A percentile compares a stretch with the other conserved stretches of the same genome.
phyloP scores from a whole-genome alignment of 2,113 vertebrate genomes.

The Oryzias melastigma region DNA sequence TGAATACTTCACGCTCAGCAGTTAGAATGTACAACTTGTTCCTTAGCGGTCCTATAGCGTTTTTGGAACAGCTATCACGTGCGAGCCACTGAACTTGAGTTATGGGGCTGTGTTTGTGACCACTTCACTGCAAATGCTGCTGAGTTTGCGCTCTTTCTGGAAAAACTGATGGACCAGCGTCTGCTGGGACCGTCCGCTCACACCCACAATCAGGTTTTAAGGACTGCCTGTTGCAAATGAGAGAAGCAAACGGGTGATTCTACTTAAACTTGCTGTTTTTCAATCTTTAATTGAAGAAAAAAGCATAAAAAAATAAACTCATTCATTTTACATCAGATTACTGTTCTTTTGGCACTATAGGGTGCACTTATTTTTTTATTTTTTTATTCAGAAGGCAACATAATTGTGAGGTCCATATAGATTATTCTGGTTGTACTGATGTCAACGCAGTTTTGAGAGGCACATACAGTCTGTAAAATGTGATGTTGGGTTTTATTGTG shows the following conservation, averaged over 20 bases:
- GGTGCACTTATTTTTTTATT: too few species aligned
- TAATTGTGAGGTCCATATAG: too few species aligned
- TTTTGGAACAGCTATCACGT: too few species aligned
- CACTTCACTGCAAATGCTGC: conserved; percentile 62
- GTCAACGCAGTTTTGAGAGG: too few species aligned
- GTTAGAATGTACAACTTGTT: conserved; percentile 2
- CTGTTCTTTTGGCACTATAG: too few species aligned
- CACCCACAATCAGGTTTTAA: conserved; percentile 68
- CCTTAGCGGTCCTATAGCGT: background rate
- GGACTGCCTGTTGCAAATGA: conserved; percentile 73
- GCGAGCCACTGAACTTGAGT: background rate
- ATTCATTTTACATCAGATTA: too few species aligned
- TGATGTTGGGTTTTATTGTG: too few species aligned
- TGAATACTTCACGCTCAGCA: conserved; percentile 3
- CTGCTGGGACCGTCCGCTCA: conserved; percentile 60
- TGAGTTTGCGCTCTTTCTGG: conserved; percentile 68
- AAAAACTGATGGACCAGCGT: conserved; percentile 69
- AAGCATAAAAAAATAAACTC: background rate
- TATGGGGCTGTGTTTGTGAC: conserved; percentile 44
- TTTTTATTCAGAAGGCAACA: too few species aligned
- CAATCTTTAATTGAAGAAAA: conserved; percentile 13
- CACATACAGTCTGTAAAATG: too few species aligned
- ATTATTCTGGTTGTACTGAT: too few species aligned
- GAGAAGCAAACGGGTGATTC: conserved; percentile 70
- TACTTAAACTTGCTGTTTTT: conserved; percentile 48